Conservation (phyloP, 2,888 invertebrate genomes). For the Hypselothyrea guttata region DNA sequence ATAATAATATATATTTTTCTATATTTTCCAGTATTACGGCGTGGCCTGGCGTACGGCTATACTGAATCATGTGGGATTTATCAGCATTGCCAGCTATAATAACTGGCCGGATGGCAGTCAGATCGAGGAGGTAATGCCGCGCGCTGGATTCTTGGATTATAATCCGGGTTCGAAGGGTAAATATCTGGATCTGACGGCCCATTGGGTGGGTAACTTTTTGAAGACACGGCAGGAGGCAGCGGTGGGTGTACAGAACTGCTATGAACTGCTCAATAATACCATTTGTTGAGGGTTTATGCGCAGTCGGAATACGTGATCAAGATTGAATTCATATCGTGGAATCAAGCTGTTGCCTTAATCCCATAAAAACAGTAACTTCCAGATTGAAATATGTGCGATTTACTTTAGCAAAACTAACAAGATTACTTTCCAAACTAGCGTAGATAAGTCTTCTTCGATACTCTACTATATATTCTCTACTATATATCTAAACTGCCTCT, state of each 20-base stretch:
- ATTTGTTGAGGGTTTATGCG: conserved; percentile 76
- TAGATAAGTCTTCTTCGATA: conserved; percentile 51
- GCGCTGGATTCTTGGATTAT: conserved; percentile 83
- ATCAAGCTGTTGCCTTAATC: conserved; percentile 42
- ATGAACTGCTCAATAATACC: conserved; percentile 82
- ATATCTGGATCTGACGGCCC: conserved; percentile 86
- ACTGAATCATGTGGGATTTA: conserved; percentile 83
- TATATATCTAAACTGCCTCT: conserved; percentile 30
- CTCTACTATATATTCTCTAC: conserved; percentile 31
- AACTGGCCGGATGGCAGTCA: conserved; percentile 90
- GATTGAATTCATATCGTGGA: conserved; percentile 42
- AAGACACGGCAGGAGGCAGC: conserved; percentile 80
- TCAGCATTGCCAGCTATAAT: conserved; percentile 88
- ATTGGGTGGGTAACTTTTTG: conserved; percentile 84
- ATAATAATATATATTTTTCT: no score
- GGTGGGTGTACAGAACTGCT: conserved; percentile 72
- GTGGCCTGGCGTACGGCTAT: conserved; percentile 86
- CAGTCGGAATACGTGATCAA: conserved; percentile 14
- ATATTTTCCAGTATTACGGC: conserved; percentile 85
- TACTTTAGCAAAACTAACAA: conserved; percentile 68
- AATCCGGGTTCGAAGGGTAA: conserved; percentile 85
- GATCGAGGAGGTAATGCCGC: conserved; percentile 85
- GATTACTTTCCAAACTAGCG: conserved; percentile 62
- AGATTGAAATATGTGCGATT: conserved; percentile 31
- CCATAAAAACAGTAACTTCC: conserved; percentile 29